Conservation (phyloP, 2,888 invertebrate species). For the Ornithoptera alexandrae region DNA sequence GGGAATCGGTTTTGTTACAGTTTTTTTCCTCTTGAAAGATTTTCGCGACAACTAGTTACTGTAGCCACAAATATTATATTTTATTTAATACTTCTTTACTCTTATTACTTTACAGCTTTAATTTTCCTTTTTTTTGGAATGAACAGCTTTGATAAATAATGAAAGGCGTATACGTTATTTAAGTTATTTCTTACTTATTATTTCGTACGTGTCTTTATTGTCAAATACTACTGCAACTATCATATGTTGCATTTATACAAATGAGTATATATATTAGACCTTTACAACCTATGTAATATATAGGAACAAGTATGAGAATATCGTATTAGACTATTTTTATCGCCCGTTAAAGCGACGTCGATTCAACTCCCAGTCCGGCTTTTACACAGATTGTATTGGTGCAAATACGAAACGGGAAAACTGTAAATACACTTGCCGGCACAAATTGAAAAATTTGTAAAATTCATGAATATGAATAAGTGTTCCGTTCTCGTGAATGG, state of each 20-base stretch:
- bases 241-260: neutral
- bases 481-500: conserved; percentile 70
- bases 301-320: conserved; percentile 58
- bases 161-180: neutral
- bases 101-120: neutral
- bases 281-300: conserved; percentile 11
- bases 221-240: neutral
- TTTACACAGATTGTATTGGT: conserved; percentile 70
- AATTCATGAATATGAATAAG: conserved; percentile 79
- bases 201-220: neutral
- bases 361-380: conserved; percentile 51
- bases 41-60: conserved; percentile 61
- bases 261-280: neutral
- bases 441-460: conserved; percentile 75
- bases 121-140: neutral
- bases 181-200: neutral
- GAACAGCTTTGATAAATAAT: neutral
- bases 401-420: conserved; percentile 64
- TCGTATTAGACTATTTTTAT: conserved; percentile 60
- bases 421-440: conserved; percentile 69
- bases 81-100: conserved; percentile 35
- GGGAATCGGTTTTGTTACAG: conserved; percentile 78
- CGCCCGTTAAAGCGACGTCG: conserved; percentile 42
- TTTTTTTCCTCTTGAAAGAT: conserved; percentile 66
- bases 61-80: conserved; percentile 43